These are phyloP conservation scores for Dallia pectoralis DNA, from an alignment of 2,797 vertebrate genomes.

Conservation along the genomic window DNA sequence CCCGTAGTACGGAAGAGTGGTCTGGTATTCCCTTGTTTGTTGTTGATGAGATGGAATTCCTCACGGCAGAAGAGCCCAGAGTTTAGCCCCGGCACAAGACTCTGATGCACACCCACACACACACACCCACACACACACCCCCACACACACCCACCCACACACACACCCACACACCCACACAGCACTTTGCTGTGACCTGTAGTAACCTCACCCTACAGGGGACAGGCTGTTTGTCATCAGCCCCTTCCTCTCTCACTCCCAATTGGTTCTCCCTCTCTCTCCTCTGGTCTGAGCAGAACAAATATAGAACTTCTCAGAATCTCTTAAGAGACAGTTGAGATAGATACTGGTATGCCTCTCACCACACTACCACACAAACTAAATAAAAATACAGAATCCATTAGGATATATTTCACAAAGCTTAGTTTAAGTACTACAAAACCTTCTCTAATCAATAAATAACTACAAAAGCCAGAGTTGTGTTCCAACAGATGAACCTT, in stretches of 20 bases:
- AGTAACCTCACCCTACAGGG: conserved; percentile 25
- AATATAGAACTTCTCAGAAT: background rate
- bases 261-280: background rate
- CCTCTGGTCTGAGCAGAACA: background rate
- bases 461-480: background rate
- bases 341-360: background rate
- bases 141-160: background rate
- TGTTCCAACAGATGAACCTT: no score
- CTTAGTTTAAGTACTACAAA: background rate
- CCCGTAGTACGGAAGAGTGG: background rate
- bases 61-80: background rate
- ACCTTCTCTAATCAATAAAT: background rate
- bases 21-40: conserved; percentile 3
- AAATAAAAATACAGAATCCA: background rate
- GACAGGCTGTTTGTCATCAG: conserved; percentile 1
- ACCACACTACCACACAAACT: background rate
- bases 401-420: background rate
- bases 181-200: conserved; percentile 12
- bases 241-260: background rate
- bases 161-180: conserved; percentile 11
- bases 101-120: background rate
- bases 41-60: background rate
- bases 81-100: background rate
- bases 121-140: conserved; percentile 14
- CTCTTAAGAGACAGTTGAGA: background rate